Evolutionary conservation across 2,797 vertebrate species (phyloP).

Genomic region (Steatocranus sp.): DNA sequence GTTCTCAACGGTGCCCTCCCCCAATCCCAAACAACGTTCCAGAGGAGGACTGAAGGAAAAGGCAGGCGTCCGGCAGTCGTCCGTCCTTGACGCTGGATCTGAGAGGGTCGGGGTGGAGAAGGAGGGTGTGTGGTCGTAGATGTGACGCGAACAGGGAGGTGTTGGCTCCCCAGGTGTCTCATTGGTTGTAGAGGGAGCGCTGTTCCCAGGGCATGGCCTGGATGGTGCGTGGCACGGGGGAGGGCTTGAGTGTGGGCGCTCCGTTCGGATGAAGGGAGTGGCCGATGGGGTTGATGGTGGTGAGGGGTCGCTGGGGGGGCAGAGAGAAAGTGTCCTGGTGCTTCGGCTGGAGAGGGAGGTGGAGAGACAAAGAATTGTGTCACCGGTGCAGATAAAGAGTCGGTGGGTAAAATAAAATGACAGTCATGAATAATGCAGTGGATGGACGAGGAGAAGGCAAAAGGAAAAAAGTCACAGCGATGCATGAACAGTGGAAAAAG

Average conservation of each 20-base stretch:
- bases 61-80: constrained; percentile 25
- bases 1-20: constrained; percentile 47
- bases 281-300: constrained; percentile 72
- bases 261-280: constrained; percentile 72
- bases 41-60: not conserved
- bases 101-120: not conserved
- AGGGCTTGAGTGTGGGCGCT: constrained; percentile 70
- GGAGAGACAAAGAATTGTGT: not conserved
- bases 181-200: constrained; percentile 76
- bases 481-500: not conserved
- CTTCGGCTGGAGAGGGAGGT: constrained; percentile 44
- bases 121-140: not conserved
- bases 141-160: not conserved
- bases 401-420: not conserved
- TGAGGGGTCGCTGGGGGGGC: constrained; percentile 69
- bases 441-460: not conserved
- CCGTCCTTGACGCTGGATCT: constrained; percentile 32
- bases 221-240: constrained; percentile 69
- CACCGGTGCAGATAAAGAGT: not conserved
- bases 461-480: not conserved
- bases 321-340: constrained; percentile 73
- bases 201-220: constrained; percentile 76
- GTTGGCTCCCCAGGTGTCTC: constrained; percentile 23
- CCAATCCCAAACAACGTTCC: constrained; percentile 40
- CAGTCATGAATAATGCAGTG: not conserved